Base-by-base conservation (phyloP, 1,140 invertebrate genomes). In the Melitaea cinxia region DNA sequence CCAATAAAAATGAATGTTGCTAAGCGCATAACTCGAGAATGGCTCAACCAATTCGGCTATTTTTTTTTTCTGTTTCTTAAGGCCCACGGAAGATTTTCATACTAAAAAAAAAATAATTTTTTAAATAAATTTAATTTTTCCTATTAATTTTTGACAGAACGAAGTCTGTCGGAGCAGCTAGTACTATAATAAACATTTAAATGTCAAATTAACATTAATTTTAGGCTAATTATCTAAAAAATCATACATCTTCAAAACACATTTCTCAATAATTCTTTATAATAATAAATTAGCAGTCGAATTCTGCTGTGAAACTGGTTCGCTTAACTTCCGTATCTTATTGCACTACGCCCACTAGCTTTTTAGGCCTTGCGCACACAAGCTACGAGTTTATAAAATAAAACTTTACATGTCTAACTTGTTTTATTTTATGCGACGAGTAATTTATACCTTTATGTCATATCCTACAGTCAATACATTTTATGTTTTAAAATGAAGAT, bases 271-370 rank as follows among this genome's bases (percentile, higher is more conserved):
- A 64, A 28, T 45, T 28, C 42, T 55, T 69, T 70, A 42, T 68
- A 58, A 53, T 57, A 26, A 53, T 57, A 60, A 60, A 56, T 55
- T 19, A 67, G 53, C 23, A 28, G 56, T 60, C 56, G 67, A 63
- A 64, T 66, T 67, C 49, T 45, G 56, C 54, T 54, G 52, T 56
- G 49, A 59, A 74, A 63, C 65, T 65, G 68, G 65, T 68, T 60
- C 62, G 52, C 55, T n/a, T 24, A 57, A 63, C 68, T 74, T 72
- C 67, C 69, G 66, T 57, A 66, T 69, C 63, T 50, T 58, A 63
- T 35, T 68, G 57, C 47, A 54, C 33, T 59, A 66, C 57, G 61
- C 65, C 65, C 65, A 67, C 53, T 55, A 57, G 49, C 52, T 63
- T 57, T n/a, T 54, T 39, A 67, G 26, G 28, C 60, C 39, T 42